Conservation (phyloP, 2,888 invertebrate genomes). For the Drosophila neotestacea region DNA sequence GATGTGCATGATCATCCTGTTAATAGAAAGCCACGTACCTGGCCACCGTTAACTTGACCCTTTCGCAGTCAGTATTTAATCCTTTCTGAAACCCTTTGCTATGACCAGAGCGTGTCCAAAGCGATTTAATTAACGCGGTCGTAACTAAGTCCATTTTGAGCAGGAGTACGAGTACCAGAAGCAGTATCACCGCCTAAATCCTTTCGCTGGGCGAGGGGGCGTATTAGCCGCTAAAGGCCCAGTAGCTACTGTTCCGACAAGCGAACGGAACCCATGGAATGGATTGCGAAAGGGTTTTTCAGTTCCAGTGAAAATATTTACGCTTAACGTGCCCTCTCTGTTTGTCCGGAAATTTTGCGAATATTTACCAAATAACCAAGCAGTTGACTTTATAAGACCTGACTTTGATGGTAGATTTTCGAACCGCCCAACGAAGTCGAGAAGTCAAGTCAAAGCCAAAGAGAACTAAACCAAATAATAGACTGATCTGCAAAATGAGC, state of each 20-base stretch:
- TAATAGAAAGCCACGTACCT: conserved; percentile 77
- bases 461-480: conserved; percentile 32
- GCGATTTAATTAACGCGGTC: conserved; percentile 82
- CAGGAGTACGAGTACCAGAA: conserved; percentile 18
- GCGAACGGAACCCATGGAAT: not conserved
- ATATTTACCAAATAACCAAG: conserved; percentile 76
- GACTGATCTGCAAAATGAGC: conserved; percentile 44
- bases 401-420: conserved; percentile 36
- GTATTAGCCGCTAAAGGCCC: conserved; percentile 62
- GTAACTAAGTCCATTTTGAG: conserved; percentile 37
- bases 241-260: conserved; percentile 64
- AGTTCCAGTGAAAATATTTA: conserved; percentile 76
- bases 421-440: conserved; percentile 49
- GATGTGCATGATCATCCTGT: conserved; percentile 84
- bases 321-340: conserved; percentile 26
- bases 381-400: conserved; percentile 62
- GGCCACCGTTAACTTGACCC: conserved; percentile 34
- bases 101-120: conserved; percentile 68
- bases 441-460: conserved; percentile 59
- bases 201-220: conserved; percentile 59
- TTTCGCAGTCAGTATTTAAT: conserved; percentile 51
- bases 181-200: conserved; percentile 58
- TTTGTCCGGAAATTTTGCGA: conserved; percentile 56
- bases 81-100: conserved; percentile 65
- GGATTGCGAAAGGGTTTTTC: conserved; percentile 39